Conservation (phyloP, 1,140 invertebrate genomes). For the Monochamus saltuarius region DNA sequence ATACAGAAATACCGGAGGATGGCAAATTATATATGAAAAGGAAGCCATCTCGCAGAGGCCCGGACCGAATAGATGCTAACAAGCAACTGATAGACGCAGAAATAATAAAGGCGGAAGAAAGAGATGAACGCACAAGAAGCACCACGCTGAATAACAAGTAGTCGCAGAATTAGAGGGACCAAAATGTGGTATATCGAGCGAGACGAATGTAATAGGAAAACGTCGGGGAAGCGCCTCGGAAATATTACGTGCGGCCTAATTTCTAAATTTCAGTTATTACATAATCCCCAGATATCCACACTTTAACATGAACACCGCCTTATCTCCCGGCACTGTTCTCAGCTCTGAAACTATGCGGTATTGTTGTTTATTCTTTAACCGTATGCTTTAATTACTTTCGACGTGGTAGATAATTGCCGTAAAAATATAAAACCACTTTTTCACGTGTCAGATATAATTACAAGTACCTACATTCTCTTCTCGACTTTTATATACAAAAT, state of each 20-base stretch:
- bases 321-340: too few species aligned
- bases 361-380: too few species aligned
- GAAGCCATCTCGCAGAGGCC: too few species aligned
- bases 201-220: constrained; percentile 32
- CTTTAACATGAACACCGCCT: too few species aligned
- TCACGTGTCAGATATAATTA: too few species aligned
- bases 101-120: constrained; percentile 14
- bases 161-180: constrained; percentile 28
- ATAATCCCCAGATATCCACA: not conserved
- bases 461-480: too few species aligned
- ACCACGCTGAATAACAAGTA: constrained; percentile 25
- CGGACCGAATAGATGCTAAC: constrained; percentile 10
- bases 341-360: too few species aligned
- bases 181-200: constrained; percentile 35
- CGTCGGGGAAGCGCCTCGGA: constrained; percentile 24
- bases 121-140: constrained; percentile 10
- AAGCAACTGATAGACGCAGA: constrained; percentile 13
- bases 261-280: constrained; percentile 20
- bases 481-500: too few species aligned
- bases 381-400: too few species aligned
- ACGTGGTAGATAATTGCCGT: too few species aligned
- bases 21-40: constrained; percentile 14
- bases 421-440: too few species aligned
- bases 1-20: constrained; percentile 13
- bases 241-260: constrained; percentile 26